phyloP scores from a whole-genome alignment of 1,140 invertebrate species.

The Lithobius niger region DNA sequence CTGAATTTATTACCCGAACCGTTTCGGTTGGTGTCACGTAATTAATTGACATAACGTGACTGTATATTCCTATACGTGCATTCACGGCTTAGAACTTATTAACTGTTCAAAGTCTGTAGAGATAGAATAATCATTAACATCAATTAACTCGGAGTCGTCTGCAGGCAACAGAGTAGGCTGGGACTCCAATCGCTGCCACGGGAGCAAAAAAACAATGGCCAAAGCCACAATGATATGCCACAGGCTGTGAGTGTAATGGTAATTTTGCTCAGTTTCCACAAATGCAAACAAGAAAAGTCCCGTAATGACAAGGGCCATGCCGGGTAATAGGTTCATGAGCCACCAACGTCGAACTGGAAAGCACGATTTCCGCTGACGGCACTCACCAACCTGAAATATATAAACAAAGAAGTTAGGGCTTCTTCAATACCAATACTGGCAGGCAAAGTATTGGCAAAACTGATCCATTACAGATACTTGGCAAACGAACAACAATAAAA shows the following conservation, averaged over 20 bases:
- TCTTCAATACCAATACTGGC: too few species aligned
- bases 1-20: too few species aligned
- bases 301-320: conserved; percentile 50
- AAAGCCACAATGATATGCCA: conserved; percentile 79
- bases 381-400: conserved; percentile 30
- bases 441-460: too few species aligned
- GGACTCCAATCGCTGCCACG: conserved; percentile 25
- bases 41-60: too few species aligned
- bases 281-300: conserved; percentile 71
- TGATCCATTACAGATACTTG: too few species aligned
- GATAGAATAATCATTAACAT: conserved; percentile 23
- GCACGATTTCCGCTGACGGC: conserved; percentile 24
- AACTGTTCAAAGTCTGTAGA: conserved; percentile 27
- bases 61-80: too few species aligned
- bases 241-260: conserved; percentile 66
- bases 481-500: too few species aligned
- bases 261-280: conserved; percentile 55
- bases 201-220: conserved; percentile 64
- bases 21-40: too few species aligned
- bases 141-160: conserved; percentile 20
- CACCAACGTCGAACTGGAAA: conserved; percentile 30
- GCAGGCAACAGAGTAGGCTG: background rate
- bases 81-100: conserved; percentile 12
- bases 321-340: conserved; percentile 50
- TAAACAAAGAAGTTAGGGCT: too few species aligned